Conservation (phyloP, 2,797 vertebrate genomes). For the Ptychadena robeensis region DNA sequence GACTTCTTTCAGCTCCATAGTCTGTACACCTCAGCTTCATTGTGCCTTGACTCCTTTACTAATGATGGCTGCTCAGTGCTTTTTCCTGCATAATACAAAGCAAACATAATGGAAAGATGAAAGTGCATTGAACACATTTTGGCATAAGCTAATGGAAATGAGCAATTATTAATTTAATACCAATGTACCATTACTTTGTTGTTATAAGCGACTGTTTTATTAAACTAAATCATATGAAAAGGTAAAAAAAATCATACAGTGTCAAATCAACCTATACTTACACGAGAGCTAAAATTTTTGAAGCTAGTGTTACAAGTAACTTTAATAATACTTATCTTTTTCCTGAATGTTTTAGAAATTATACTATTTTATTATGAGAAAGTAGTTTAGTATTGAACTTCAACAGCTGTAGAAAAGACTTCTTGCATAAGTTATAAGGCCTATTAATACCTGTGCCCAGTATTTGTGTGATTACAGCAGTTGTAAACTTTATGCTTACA, state of each 20-base stretch:
- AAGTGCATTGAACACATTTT: not conserved
- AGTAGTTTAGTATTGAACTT: no score
- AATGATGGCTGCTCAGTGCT: slow-evolving; percentile 20
- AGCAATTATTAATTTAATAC: slow-evolving; percentile 22
- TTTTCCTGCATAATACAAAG: not conserved
- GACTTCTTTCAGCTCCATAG: slow-evolving; percentile 8
- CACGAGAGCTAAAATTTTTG: no score
- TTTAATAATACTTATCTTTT: no score
- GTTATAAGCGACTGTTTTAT: not conserved
- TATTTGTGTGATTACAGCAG: no score
- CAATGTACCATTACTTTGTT: not conserved
- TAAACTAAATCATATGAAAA: not conserved
- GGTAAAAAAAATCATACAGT: not conserved
- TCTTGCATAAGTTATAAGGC: no score
- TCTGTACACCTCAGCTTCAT: slow-evolving; percentile 27
- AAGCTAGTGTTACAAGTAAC: no score
- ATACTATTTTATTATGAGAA: no score
- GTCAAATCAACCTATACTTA: not conserved
- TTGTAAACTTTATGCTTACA: no score
- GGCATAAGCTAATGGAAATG: slow-evolving; percentile 2
- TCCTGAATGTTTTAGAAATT: no score
- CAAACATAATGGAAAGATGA: slow-evolving; percentile 13
- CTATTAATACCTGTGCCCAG: no score
- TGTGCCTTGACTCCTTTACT: not conserved
- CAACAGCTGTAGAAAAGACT: no score